Evolutionary conservation across 2,888 invertebrate species (phyloP), one percentile per base, ranked within the genome.

Genomic region (Pachycephus smyrnensis): DNA sequence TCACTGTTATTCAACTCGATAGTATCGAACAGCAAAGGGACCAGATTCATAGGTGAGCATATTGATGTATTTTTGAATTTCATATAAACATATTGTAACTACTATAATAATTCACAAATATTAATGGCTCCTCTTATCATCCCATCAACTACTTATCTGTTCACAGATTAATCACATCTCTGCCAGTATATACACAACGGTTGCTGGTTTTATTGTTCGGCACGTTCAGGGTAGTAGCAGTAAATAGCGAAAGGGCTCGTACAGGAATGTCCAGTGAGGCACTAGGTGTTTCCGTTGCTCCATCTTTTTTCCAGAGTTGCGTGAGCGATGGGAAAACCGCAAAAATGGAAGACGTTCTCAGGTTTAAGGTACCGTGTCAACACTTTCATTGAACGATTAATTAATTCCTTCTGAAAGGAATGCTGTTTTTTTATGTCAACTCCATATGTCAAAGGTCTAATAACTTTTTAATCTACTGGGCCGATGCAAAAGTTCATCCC

Each of bases 211-310:
- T 99, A 85, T 94, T 99, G 81, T 99, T 99, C 92, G 99, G 99
- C 85, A 99, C 99, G 88, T 99, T 98, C 93, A 95, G 98, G 87
- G 97, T 98, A 85, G 98, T 98, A 92, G 97, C 98, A 33, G 97
- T 97, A 85, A 97, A 97, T 92, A 97, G 97, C 87, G 97, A 97
- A 85, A 95, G 96, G 92, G 97, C 97, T 87, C 95, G 95, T 88
- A 98, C 98, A 77, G 97, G 97, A 86, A 98, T 98, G 98, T 97
- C 97, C 86, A 97, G 98, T 86, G 98, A 98, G 93, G 98, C 98
- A 71, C 93, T 98, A 85, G 98, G 98, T 82, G 98, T 98, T 88
- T 97, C 97, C 69, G 98, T 98, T 75, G 98, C 98, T 77, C 98
- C 98, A 33, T 98, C 98, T 86, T 97, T 98, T 92, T 98, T 98